Conservation (phyloP, 92 coral and sea anemone genomes). For the Chrysogorgia sp. region DNA sequence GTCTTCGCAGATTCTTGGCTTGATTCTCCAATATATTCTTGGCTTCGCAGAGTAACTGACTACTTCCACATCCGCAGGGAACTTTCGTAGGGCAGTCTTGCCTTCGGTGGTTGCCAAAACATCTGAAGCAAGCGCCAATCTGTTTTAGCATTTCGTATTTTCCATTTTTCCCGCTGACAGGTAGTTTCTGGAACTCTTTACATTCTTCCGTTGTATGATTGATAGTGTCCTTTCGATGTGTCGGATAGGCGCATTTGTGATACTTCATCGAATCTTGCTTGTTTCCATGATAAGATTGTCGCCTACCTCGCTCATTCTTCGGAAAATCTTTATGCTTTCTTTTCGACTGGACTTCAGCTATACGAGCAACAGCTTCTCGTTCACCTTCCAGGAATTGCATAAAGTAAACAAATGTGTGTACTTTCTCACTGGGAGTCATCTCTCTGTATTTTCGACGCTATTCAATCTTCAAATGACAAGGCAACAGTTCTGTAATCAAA, state of each 20-base stretch:
- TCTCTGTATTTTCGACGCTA: slow-evolving; percentile 67
- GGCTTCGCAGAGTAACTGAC: slow-evolving; percentile 53
- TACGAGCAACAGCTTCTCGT: too few species aligned
- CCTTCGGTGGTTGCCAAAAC: slow-evolving; percentile 64
- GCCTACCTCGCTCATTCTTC: too few species aligned
- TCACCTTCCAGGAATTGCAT: slow-evolving; percentile 69
- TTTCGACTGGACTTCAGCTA: too few species aligned
- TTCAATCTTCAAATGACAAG: slow-evolving; percentile 55
- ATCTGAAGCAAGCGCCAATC: slow-evolving; percentile 62
- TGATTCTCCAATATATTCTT: too few species aligned
- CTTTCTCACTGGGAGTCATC: slow-evolving; percentile 55
- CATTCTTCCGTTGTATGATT: slow-evolving; percentile 69
- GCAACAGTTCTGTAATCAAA: slow-evolving; percentile 49
- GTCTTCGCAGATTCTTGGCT: too few species aligned
- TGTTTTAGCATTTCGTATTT: slow-evolving; percentile 68
- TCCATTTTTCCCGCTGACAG: slow-evolving; percentile 53
- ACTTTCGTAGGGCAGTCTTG: slow-evolving; percentile 61
- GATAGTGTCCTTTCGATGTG: slow-evolving; percentile 63
- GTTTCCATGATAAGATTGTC: too few species aligned
- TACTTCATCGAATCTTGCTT: slow-evolving; percentile 42
- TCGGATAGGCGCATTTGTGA: slow-evolving; percentile 61
- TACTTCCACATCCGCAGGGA: slow-evolving; percentile 65
- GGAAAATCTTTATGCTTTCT: slow-evolving; percentile 61
- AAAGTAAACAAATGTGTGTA: slow-evolving; percentile 60
- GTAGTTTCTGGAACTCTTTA: slow-evolving; percentile 65